Evolutionary conservation across 2,888 invertebrate genomes (phyloP).

Genomic region (Folsomia manolachei): DNA sequence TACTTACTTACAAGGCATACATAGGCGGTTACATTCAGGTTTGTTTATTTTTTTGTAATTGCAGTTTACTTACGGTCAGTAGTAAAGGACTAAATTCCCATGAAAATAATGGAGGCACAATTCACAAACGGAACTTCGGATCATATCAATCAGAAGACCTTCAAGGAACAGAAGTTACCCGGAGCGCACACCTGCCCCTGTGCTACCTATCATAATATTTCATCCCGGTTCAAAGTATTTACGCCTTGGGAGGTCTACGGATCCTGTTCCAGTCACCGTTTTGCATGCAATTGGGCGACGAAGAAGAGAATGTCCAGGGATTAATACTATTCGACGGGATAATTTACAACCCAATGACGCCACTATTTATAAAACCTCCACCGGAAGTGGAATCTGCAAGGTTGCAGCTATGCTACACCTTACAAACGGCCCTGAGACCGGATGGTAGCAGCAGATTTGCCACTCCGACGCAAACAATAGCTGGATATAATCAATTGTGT

Average conservation of each 20-base stretch:
- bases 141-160: too few species aligned
- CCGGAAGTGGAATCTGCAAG: constrained; percentile 81
- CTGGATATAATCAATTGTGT: constrained; percentile 75
- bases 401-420: constrained; percentile 75
- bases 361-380: constrained; percentile 26
- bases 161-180: too few species aligned
- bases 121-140: too few species aligned
- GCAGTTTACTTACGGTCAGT: too few species aligned
- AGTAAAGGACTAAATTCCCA: too few species aligned
- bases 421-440: constrained; percentile 76
- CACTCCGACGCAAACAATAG: constrained; percentile 84
- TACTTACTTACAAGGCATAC: too few species aligned
- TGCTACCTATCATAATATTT: constrained; percentile 64
- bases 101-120: too few species aligned
- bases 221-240: constrained; percentile 90
- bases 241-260: constrained; percentile 85
- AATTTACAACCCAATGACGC: constrained; percentile 24
- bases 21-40: too few species aligned
- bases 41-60: too few species aligned
- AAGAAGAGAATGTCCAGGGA: constrained; percentile 51
- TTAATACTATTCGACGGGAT: constrained; percentile 8
- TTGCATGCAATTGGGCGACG: constrained; percentile 81
- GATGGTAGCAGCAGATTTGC: constrained; percentile 72
- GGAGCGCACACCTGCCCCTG: too few species aligned
- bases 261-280: constrained; percentile 77